Evolutionary conservation across 2,888 invertebrate genomes (phyloP).

Genomic region (Taenaris catops): DNA sequence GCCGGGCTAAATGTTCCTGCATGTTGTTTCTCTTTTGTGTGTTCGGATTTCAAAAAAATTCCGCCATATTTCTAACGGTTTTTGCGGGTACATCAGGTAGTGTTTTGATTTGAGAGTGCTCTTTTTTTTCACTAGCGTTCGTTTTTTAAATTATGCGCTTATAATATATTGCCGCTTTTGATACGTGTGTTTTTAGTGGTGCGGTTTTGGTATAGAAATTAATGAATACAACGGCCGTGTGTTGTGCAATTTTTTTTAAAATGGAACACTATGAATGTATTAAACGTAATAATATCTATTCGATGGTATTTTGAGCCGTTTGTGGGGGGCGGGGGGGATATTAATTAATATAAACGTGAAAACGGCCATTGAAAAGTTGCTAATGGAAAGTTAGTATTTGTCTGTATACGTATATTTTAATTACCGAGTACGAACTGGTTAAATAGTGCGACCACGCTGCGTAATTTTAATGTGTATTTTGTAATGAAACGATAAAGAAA

Average conservation of each 20-base stretch:
- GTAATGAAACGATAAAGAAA: no score
- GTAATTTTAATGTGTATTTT: background rate
- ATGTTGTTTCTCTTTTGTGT: constrained; percentile 28
- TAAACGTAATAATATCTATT: constrained; percentile 1
- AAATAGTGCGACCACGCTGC: constrained; percentile 4
- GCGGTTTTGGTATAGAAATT: constrained; percentile 19
- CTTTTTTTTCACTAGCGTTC: constrained; percentile 23
- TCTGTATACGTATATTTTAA: constrained; percentile 3
- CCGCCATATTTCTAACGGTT: constrained; percentile 28
- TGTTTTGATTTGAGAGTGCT: constrained; percentile 22
- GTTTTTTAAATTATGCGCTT: constrained; percentile 22
- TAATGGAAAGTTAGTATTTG: constrained; percentile 2
- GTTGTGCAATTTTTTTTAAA: constrained; percentile 9
- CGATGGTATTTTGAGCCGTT: background rate
- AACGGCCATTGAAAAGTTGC: constrained; percentile 1
- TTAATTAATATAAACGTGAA: constrained; percentile 6
- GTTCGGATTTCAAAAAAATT: constrained; percentile 26
- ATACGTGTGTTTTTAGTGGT: constrained; percentile 12
- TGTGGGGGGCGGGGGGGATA: constrained; percentile 1
- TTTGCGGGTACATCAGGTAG: constrained; percentile 25
- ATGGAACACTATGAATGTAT: constrained; percentile 4
- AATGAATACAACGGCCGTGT: constrained; percentile 10
- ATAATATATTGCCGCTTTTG: constrained; percentile 23
- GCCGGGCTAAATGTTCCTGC: constrained; percentile 27
- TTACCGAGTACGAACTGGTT: constrained; percentile 8